A percentile compares a stretch with the other conserved stretches of the same genome.
phyloP scores from a whole-genome alignment of 2,113 vertebrate species.

The Noctilio leporinus region DNA sequence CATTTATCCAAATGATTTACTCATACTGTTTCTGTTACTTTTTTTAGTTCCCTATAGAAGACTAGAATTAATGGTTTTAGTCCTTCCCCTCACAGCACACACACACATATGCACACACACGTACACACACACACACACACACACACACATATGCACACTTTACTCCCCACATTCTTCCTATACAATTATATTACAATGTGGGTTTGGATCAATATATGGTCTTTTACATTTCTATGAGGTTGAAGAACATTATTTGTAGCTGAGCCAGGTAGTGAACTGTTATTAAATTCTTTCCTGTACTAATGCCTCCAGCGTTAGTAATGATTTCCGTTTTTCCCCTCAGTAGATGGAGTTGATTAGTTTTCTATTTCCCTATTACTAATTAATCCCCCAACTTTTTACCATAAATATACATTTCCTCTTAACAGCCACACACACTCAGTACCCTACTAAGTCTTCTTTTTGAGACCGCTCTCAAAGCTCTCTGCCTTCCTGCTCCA shows the following conservation, averaged over 20 bases:
- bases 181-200: background rate
- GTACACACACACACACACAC: background rate
- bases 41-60: background rate
- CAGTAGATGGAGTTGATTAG: background rate
- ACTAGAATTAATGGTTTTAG: background rate
- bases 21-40: background rate
- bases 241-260: background rate
- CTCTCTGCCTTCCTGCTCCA: background rate
- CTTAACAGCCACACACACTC: background rate
- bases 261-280: background rate
- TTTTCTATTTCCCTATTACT: background rate
- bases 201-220: background rate
- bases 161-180: background rate
- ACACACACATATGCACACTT: background rate
- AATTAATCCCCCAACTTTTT: background rate
- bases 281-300: background rate
- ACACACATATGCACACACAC: background rate
- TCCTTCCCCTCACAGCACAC: background rate
- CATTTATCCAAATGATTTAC: background rate
- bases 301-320: background rate
- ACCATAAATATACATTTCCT: background rate
- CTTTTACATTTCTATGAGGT: background rate
- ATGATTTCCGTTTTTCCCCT: background rate
- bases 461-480: background rate
- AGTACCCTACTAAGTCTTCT: background rate